Percentiles rank a stretch among this genome's conserved stretches.
Evolutionary conservation across 2,888 invertebrate species (phyloP).

Genomic region (Epistrophella euchroma): DNA sequence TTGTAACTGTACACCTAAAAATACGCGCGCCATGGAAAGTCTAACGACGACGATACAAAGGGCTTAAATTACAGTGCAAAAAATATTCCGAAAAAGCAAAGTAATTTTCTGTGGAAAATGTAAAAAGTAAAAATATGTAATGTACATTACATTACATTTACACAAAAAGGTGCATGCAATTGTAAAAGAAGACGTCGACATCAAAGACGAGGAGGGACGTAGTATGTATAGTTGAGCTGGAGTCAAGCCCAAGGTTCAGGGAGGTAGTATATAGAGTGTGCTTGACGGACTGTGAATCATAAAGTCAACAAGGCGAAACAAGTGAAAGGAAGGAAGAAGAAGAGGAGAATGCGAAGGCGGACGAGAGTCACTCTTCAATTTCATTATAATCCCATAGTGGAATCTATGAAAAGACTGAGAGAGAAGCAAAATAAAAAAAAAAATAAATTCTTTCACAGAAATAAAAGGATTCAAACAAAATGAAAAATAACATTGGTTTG

Average conservation of each 20-base stretch:
- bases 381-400: constrained; percentile 45
- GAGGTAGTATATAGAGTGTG: constrained; percentile 10
- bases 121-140: constrained; percentile 14
- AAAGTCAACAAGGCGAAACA: constrained; percentile 50
- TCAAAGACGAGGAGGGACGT: background rate
- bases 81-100: constrained; percentile 42
- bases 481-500: constrained; percentile 26
- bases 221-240: background rate
- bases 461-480: constrained; percentile 13
- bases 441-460: background rate
- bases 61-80: constrained; percentile 34
- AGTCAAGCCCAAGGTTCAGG: constrained; percentile 20
- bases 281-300: constrained; percentile 59
- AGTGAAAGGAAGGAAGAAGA: background rate
- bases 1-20: background rate
- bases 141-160: background rate
- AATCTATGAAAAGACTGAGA: constrained; percentile 9
- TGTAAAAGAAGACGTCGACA: constrained; percentile 19
- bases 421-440: constrained; percentile 9
- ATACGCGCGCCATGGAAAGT: constrained; percentile 10
- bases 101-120: constrained; percentile 18
- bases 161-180: constrained; percentile 55
- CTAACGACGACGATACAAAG: constrained; percentile 44
- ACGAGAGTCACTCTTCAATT: constrained; percentile 34
- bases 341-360: background rate